Base-by-base conservation (phyloP, 2,113 vertebrate genomes). In the Carollia perspicillata region DNA sequence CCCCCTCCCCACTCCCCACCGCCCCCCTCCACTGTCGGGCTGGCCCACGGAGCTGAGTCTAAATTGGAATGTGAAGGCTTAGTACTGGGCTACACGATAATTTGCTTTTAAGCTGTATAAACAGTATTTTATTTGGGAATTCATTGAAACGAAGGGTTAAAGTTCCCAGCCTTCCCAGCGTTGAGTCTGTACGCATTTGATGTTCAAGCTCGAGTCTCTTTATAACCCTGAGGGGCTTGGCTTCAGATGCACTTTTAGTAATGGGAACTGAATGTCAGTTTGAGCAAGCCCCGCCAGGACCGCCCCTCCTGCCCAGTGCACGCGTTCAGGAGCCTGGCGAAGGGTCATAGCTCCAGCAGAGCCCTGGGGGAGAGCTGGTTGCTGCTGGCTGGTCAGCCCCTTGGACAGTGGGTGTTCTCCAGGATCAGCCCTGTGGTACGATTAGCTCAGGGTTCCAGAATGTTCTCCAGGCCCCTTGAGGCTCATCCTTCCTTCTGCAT, bases 71-170 rank as follows among this genome's bases (percentile, higher is more conserved):
- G 68, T 87, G 96, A 97, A 97, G 97, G 97, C 98, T 96, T 94
- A 94, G 66, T 91, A 35, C 44, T 33, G 79, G 95, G 84, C 72
- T 86, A 90, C 75, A 40, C 93, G 94, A 91, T 98, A 91, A 98
- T 98, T 98, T 97, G 93, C 66, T 98, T 98, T 97, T 97, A 95
- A 96, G 97, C 96, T 98, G 91, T 97, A 96, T 97, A 98, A 98
- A 97, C 97, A 97, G 92, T 97, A 93, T 97, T 97, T 93, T 96
- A 93, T 95, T 97, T 79, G 96, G 96, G 78, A 96, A 97, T 95
- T 96, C 58, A 4, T 80, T 55, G 79, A 93, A 96, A 98, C 81
- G 93, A 97, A 92, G 79, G 80, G 93, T 96, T 98, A 98, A 97
- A 98, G 97, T 97, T 98, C 97, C 95, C 44, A 49, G 40, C 77